These are phyloP conservation scores for Lepus townsendii DNA, from an alignment of 2,797 vertebrate species.

Conservation along the genomic window DNA sequence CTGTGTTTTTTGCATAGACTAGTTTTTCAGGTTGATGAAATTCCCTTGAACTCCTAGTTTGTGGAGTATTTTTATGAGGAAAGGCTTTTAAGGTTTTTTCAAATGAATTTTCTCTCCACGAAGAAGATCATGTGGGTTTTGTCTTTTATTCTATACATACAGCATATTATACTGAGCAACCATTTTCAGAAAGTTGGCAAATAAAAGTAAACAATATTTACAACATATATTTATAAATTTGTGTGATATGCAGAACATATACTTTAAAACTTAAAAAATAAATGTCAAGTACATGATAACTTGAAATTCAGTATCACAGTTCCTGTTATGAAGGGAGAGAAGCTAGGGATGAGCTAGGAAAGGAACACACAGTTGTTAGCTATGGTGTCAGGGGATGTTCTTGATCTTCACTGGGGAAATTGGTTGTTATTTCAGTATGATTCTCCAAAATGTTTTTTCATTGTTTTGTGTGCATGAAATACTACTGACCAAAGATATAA, in stretches of 20 bases:
- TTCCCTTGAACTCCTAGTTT: background rate
- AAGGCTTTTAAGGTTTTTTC: background rate
- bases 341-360: background rate
- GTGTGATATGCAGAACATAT: background rate
- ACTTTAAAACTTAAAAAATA: constrained; percentile 12
- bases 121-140: background rate
- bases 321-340: background rate
- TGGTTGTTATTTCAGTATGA: background rate
- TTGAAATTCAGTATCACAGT: background rate
- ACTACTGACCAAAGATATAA: background rate
- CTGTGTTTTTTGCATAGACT: background rate
- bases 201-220: background rate
- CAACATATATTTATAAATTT: too few species aligned
- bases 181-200: background rate
- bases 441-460: constrained; percentile 4
- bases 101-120: background rate
- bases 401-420: background rate
- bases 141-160: background rate
- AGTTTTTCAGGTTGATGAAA: background rate
- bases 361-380: background rate
- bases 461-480: constrained; percentile 7
- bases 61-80: background rate
- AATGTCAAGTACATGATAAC: background rate
- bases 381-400: background rate
- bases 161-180: background rate